Evolutionary conservation across 2,113 vertebrate species (phyloP).

Genomic region (Neolamprologus cancellatus): DNA sequence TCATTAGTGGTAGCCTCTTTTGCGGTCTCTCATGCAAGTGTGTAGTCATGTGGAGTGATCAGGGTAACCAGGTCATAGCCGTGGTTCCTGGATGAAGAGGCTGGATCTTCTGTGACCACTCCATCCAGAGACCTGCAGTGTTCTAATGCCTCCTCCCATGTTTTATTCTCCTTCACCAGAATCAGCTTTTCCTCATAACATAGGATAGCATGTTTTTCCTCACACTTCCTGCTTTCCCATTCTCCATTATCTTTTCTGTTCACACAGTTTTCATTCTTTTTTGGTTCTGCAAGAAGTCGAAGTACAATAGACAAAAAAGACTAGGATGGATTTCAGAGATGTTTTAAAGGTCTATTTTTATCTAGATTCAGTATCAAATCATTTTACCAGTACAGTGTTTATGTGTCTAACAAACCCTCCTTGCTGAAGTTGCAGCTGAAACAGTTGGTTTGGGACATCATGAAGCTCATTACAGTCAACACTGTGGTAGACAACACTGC

Average conservation of each 20-base stretch:
- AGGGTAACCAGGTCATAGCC: not conserved
- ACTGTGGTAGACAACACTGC: too few relatives aligned
- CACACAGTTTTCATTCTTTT: accelerated
- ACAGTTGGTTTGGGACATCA: accelerated
- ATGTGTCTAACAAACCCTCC: not conserved
- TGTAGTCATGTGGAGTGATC: too few relatives aligned
- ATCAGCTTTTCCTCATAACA: not conserved
- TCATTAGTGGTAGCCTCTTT: too few relatives aligned
- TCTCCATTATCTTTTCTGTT: accelerated
- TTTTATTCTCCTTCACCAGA: not conserved
- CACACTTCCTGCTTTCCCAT: accelerated
- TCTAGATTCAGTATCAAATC: not conserved
- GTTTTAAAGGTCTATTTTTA: too few relatives aligned
- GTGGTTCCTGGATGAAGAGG: not conserved
- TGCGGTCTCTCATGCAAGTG: too few relatives aligned
- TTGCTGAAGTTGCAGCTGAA: not conserved
- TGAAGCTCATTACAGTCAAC: not conserved
- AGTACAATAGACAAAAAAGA: not conserved
- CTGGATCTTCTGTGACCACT: not conserved
- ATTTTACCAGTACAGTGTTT: not conserved
- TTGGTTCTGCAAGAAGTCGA: accelerated
- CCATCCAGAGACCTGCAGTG: not conserved
- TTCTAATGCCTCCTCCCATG: not conserved
- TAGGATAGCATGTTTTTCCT: not conserved
- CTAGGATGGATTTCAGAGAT: not conserved